These are phyloP conservation scores for Macquaria australasica DNA, from an alignment of 2,113 vertebrate species.

Conservation along the genomic window DNA sequence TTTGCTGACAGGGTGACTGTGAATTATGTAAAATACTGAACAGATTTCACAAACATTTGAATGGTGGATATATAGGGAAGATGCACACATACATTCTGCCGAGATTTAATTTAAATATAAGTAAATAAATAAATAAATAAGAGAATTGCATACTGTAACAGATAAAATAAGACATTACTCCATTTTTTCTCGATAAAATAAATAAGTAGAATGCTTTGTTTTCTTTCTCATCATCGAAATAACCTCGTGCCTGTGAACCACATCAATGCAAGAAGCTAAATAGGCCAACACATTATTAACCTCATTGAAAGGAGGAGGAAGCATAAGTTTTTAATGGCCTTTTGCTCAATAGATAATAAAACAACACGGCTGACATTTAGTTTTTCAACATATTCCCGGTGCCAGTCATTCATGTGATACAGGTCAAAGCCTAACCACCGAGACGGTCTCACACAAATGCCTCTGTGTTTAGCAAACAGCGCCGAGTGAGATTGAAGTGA, in stretches of 20 bases:
- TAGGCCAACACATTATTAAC: conserved; percentile 23
- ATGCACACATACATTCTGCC: not conserved
- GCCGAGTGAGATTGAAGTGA: conserved; percentile 56
- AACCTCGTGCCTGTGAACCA: not conserved
- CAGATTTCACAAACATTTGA: not conserved
- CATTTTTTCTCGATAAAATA: not conserved
- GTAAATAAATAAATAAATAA: not conserved
- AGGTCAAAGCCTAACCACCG: conserved; percentile 49
- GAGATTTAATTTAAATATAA: not conserved
- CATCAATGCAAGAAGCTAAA: conserved; percentile 7
- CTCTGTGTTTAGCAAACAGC: conserved; percentile 65
- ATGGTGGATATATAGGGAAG: not conserved
- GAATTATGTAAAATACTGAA: not conserved
- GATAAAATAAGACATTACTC: not conserved
- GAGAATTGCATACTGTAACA: not conserved
- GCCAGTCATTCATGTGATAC: conserved; percentile 28
- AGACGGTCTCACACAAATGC: conserved; percentile 56
- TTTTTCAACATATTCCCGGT: conserved; percentile 20
- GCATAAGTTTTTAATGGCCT: not conserved
- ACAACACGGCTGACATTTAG: conserved; percentile 37
- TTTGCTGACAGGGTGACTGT: not conserved
- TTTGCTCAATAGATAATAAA: conserved; percentile 43
- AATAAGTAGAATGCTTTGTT: not conserved
- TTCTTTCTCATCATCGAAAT: not conserved
- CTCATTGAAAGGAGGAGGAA: conserved; percentile 9